Conservation (phyloP, 1,140 invertebrate genomes). For the Apis laboriosa region DNA sequence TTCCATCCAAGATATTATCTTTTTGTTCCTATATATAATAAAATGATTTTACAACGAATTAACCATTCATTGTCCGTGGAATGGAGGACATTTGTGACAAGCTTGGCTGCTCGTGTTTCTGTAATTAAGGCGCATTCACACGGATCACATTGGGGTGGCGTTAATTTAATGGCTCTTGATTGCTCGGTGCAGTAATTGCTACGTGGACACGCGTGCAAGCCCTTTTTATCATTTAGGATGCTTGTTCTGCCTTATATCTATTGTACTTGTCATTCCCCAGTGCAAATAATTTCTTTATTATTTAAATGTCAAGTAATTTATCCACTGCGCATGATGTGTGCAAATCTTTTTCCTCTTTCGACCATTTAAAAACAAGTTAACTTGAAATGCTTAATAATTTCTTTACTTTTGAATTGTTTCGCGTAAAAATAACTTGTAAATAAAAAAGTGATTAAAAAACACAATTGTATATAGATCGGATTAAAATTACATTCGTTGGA, state of each 20-base stretch:
- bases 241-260: not conserved
- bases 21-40: not conserved
- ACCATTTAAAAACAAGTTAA: too few species aligned
- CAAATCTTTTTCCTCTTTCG: too few species aligned
- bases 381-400: too few species aligned
- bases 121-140: conserved; percentile 70
- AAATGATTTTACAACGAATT: conserved; percentile 30
- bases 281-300: conserved; percentile 19
- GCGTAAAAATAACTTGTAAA: too few species aligned
- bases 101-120: conserved; percentile 31
- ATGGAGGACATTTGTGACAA: not conserved
- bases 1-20: not conserved
- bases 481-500: too few species aligned
- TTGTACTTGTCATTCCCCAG: not conserved
- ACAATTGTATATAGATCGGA: too few species aligned
- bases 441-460: too few species aligned
- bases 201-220: conserved; percentile 25
- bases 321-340: too few species aligned
- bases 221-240: conserved; percentile 37
- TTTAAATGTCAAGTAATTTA: too few species aligned
- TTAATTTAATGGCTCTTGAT: conserved; percentile 71
- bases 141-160: conserved; percentile 52
- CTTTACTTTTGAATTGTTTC: too few species aligned
- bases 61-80: conserved; percentile 22
- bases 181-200: conserved; percentile 60